phyloP scores from a whole-genome alignment of 1,140 invertebrate genomes.

The Uloborus diversus region DNA sequence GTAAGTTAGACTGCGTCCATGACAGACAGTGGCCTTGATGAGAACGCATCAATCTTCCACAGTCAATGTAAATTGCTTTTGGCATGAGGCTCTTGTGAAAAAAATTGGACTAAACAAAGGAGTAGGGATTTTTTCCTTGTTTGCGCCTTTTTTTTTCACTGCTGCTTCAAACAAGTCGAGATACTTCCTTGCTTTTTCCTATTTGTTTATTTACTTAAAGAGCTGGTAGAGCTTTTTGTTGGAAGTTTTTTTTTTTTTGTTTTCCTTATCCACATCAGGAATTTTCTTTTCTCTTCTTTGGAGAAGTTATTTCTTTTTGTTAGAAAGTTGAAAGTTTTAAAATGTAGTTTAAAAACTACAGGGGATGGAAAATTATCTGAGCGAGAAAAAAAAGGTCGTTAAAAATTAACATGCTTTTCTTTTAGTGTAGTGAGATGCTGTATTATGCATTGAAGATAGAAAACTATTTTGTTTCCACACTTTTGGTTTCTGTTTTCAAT shows the following conservation, averaged over 20 bases:
- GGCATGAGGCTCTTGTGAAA: constrained; percentile 17
- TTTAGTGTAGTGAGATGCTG: too few relatives aligned
- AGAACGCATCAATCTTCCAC: constrained; percentile 43
- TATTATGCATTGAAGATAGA: too few relatives aligned
- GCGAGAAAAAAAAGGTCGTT: too few relatives aligned
- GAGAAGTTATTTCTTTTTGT: background rate
- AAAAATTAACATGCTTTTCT: too few relatives aligned
- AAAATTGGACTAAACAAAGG: constrained; percentile 14
- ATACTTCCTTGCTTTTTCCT: constrained; percentile 12
- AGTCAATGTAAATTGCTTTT: constrained; percentile 54
- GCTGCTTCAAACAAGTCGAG: constrained; percentile 14
- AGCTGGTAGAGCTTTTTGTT: too few relatives aligned
- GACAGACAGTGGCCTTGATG: constrained; percentile 36
- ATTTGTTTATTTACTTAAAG: constrained; percentile 48
- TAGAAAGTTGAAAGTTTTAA: too few relatives aligned
- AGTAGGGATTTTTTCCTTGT: background rate
- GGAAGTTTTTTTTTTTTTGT: constrained; percentile 13
- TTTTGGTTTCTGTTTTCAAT: too few relatives aligned
- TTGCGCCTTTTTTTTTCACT: constrained; percentile 4
- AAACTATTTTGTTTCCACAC: too few relatives aligned
- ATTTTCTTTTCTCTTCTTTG: background rate
- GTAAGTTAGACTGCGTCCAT: constrained; percentile 28
- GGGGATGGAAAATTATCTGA: too few relatives aligned
- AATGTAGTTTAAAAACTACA: too few relatives aligned
- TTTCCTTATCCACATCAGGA: background rate